A percentile compares a stretch with the other conserved stretches of the same genome.
These are phyloP conservation scores for Tromatobia lineatoria DNA, from an alignment of 2,888 invertebrate species.

Conservation along the genomic window DNA sequence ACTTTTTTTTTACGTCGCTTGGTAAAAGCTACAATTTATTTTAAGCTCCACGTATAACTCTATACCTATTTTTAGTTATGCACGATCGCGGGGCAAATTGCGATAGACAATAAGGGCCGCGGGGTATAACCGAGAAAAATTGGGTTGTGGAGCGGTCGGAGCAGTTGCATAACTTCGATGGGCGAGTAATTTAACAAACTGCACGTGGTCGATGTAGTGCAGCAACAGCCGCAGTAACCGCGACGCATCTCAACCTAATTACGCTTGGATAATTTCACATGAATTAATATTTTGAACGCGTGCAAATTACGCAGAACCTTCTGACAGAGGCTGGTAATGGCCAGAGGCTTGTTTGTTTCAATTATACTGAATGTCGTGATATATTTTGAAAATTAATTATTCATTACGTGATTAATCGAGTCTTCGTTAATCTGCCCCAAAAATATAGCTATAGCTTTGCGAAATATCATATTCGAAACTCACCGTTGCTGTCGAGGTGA, in stretches of 20 bases:
- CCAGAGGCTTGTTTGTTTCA: conserved; percentile 18
- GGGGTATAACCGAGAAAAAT: conserved; percentile 7
- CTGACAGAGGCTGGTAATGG: conserved; percentile 2
- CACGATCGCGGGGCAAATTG: not conserved
- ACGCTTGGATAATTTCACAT: conserved; percentile 36
- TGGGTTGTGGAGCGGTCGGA: conserved; percentile 26
- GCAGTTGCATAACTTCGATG: conserved; percentile 44
- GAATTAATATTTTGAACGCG: not conserved
- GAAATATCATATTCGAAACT: conserved; percentile 36
- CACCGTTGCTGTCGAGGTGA: conserved; percentile 43
- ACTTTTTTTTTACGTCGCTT: not conserved
- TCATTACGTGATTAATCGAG: not conserved
- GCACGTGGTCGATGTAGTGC: conserved; percentile 15
- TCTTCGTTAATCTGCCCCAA: not conserved
- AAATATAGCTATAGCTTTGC: too few relatives aligned
- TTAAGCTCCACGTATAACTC: not conserved
- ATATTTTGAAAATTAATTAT: not conserved
- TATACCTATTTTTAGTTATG: not conserved
- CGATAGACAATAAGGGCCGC: not conserved
- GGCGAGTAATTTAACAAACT: conserved; percentile 54
- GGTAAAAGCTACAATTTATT: too few relatives aligned
- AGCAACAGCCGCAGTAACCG: conserved; percentile 6
- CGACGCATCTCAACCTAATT: conserved; percentile 33
- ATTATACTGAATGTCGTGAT: conserved; percentile 7
- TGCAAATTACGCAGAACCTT: not conserved